Evolutionary conservation across 2,113 vertebrate species (phyloP).

Genomic region (Telmatochromis sp.): DNA sequence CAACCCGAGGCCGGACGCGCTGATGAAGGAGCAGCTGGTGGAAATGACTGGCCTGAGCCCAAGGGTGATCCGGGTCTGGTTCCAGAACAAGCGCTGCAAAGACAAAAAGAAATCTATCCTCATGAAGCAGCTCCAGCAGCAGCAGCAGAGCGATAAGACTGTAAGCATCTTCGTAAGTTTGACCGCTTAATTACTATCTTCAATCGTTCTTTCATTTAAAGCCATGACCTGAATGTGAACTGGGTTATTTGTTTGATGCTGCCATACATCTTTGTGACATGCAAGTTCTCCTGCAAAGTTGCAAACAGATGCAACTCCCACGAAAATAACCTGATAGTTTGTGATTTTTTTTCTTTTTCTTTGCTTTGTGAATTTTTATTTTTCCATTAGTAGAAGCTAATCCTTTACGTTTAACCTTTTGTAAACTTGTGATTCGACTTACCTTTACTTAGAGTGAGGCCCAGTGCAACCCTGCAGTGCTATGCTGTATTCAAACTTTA

Average conservation of each 20-base stretch:
- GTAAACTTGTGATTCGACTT: neutral
- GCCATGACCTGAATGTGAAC: neutral
- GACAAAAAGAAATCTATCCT: slow-evolving; percentile 92
- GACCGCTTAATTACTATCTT: slow-evolving; percentile 23
- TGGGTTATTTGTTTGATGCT: neutral
- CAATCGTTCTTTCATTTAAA: neutral
- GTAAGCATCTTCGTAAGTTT: slow-evolving; percentile 76
- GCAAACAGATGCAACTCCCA: neutral
- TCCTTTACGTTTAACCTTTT: neutral
- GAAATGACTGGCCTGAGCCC: slow-evolving; percentile 97
- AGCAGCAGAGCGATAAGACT: slow-evolving; percentile 86
- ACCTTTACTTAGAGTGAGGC: neutral
- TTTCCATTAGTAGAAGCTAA: neutral
- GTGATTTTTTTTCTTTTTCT: neutral
- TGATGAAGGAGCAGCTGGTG: slow-evolving; percentile 97
- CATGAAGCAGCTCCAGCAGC: slow-evolving; percentile 90
- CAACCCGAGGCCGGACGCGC: slow-evolving; percentile 92
- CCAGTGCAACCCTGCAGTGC: neutral
- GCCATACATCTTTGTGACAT: neutral
- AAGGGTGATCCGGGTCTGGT: slow-evolving; percentile 95
- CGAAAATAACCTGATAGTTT: neutral
- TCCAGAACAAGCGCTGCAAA: slow-evolving; percentile 98
- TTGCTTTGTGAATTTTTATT: neutral
- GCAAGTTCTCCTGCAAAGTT: neutral
- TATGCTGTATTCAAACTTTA: slow-evolving; percentile 41